Evolutionary conservation across 2,113 vertebrate genomes (phyloP), one percentile per base, ranked within the genome.

Genomic region (Pipa parva): DNA sequence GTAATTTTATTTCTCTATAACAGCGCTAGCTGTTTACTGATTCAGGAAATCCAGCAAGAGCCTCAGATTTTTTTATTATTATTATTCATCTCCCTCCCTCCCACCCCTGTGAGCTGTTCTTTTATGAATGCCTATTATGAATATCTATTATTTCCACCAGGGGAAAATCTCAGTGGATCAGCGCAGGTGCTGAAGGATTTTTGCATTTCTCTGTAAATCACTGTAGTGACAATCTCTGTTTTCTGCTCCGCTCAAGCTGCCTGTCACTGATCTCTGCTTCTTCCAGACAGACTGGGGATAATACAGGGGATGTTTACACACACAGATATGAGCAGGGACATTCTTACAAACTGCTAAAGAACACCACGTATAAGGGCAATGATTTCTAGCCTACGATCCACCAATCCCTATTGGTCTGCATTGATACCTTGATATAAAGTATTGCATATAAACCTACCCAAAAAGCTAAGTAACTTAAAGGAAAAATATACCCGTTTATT

Each of bases 111-210:
- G 54, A 49, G 46, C 57, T 67, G 63, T 67, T 67, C 63, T 57
- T 48, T 67, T 49, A 36, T 49, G 63, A 66, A 48, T 48, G 24
- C 49, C 54, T 49, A 39, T 67, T 49, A 36, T 49, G 63, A 66
- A 48, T 48, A 31, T 58, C 54, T 49, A 39, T 59, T 26, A 37
- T 59, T 37, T 29, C 20, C 33, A 13, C n/a, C 39, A 25, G 27
- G 42, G 31, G 46, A 24, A 31, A 58, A 36, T 37, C 54, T 49
- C 63, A 4, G 27, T 25, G 54, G 63, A 67, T 58, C 7, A 22
- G 54, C 24, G 63, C 21, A 36, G 63, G 39, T 67, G 54, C 29
- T 21, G 28, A 49, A 18, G n/a, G 55, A 42, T 25, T 49, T 67
- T 31, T 42, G n/a, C 18, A 57, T 58, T 31, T n/a, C n/a, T n/a